A percentile compares a stretch with the other conserved stretches of the same genome.
Evolutionary conservation across 2,113 vertebrate genomes (phyloP).

Genomic region (Lontra canadensis): DNA sequence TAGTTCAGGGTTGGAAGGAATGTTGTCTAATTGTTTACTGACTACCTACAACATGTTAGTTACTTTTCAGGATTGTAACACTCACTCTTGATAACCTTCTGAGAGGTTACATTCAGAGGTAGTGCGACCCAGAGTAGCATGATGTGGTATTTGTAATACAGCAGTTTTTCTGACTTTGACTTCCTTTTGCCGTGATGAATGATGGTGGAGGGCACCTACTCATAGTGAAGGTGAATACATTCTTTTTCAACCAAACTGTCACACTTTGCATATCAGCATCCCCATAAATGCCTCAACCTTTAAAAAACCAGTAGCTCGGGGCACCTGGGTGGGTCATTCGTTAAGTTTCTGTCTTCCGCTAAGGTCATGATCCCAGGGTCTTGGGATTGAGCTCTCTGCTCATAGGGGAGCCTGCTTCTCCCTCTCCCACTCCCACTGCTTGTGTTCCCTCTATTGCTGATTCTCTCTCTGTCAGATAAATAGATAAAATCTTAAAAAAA

Average conservation of each 20-base stretch:
- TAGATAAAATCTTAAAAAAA: too few relatives aligned
- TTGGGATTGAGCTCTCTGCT: too few relatives aligned
- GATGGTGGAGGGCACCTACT: background rate
- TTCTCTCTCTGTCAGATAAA: too few relatives aligned
- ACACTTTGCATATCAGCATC: conserved; percentile 43
- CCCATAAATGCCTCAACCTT: background rate
- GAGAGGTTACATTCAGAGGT: background rate
- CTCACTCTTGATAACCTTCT: background rate
- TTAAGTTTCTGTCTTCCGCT: too few relatives aligned
- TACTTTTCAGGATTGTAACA: background rate
- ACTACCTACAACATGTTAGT: background rate
- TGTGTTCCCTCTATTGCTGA: too few relatives aligned
- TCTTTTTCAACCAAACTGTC: background rate
- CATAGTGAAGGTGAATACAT: background rate
- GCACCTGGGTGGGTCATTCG: too few relatives aligned
- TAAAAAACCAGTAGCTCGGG: background rate
- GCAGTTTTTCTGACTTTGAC: background rate
- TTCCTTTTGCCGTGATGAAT: background rate
- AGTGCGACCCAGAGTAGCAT: background rate
- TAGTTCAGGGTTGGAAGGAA: background rate
- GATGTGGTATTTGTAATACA: background rate
- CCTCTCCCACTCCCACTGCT: too few relatives aligned
- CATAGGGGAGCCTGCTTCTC: too few relatives aligned
- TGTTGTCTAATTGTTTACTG: background rate
- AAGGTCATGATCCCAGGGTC: too few relatives aligned